Evolutionary conservation across 1,140 invertebrate genomes (phyloP).

Genomic region (Pseudobourletiella spinata): DNA sequence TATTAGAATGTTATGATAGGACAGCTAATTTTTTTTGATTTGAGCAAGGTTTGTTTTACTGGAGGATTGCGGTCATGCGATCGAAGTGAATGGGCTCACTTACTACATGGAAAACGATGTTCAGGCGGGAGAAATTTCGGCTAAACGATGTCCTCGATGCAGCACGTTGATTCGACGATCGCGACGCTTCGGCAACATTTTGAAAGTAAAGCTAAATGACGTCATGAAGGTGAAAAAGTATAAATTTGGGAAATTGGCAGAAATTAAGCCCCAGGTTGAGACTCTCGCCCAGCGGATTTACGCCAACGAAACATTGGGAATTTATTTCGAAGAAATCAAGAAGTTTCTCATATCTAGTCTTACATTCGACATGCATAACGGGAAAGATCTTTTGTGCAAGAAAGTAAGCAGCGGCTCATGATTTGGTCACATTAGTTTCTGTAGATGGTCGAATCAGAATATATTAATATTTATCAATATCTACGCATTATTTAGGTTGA

Average conservation of each 20-base stretch:
- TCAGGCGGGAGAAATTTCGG: conserved; percentile 38
- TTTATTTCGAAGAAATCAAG: too few relatives aligned
- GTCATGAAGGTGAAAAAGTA: conserved; percentile 42
- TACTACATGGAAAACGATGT: conserved; percentile 43
- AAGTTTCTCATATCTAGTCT: too few relatives aligned
- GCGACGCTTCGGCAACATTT: conserved; percentile 42
- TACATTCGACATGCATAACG: too few relatives aligned
- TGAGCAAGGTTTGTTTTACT: conserved; percentile 50
- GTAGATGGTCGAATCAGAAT: too few relatives aligned
- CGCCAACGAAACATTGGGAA: too few relatives aligned
- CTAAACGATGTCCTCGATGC: conserved; percentile 47
- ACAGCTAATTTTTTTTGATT: conserved; percentile 1
- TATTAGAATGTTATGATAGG: background rate
- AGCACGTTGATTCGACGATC: conserved; percentile 43
- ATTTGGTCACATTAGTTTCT: too few relatives aligned
- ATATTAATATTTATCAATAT: too few relatives aligned
- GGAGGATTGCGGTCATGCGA: conserved; percentile 53
- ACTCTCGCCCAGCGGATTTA: too few relatives aligned
- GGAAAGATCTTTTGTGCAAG: too few relatives aligned
- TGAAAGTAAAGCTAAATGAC: conserved; percentile 40
- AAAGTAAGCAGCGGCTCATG: too few relatives aligned
- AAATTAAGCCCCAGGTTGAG: background rate
- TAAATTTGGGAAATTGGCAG: conserved; percentile 32
- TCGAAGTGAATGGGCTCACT: conserved; percentile 51
- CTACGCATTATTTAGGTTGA: conserved; percentile 17